Percentiles rank a stretch among this genome's conserved stretches.
phyloP scores from a whole-genome alignment of 2,113 vertebrate genomes.

The Silurus asotus region DNA sequence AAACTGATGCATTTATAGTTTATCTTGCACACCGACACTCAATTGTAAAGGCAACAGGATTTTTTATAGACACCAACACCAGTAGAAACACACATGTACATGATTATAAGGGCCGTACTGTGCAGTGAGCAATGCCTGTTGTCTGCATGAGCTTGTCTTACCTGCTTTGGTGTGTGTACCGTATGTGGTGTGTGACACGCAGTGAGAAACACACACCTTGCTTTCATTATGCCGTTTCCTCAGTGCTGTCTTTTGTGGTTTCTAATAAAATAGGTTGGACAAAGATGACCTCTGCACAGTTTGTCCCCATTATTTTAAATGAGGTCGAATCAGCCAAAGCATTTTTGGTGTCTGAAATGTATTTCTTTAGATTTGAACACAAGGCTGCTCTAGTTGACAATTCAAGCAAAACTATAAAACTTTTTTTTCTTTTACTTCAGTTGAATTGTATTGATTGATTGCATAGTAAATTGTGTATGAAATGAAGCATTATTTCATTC shows the following conservation, averaged over 20 bases:
- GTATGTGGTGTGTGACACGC: constrained; percentile 3
- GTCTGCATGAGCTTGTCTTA: constrained; percentile 38
- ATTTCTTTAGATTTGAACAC: too few relatives aligned
- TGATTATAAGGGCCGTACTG: neutral
- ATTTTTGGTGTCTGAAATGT: neutral
- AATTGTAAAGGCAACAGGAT: neutral
- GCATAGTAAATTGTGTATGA: too few relatives aligned
- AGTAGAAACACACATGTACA: neutral
- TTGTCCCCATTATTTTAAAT: neutral
- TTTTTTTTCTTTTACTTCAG: too few relatives aligned
- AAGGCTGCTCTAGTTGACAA: neutral
- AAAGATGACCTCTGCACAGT: neutral
- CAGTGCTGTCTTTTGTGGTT: neutral
- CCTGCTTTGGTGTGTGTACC: constrained; percentile 17
- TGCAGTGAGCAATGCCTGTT: neutral
- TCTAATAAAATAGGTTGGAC: constrained; percentile 13
- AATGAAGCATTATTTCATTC: neutral
- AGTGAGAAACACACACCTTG: neutral
- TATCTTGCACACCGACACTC: neutral
- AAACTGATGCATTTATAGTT: neutral
- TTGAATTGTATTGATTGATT: too few relatives aligned
- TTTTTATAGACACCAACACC: neutral
- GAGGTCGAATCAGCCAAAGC: neutral
- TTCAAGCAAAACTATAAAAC: neutral
- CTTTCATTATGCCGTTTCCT: neutral